phyloP scores from a whole-genome alignment of 2,113 vertebrate species.

The Pituophis catenifer region DNA sequence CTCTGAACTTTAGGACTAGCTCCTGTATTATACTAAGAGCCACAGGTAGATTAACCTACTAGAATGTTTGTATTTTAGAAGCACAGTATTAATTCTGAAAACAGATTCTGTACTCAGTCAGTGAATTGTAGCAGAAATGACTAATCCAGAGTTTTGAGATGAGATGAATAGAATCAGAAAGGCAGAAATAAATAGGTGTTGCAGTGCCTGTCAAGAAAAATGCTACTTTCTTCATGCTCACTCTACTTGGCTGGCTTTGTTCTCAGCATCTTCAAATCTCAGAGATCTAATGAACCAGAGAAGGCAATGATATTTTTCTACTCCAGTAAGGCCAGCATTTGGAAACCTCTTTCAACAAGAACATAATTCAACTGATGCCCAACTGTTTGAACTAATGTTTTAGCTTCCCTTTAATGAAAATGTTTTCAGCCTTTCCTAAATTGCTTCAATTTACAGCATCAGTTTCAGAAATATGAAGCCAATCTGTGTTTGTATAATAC shows the following conservation, averaged over 20 bases:
- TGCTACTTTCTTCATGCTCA: background rate
- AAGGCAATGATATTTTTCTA: slow-evolving; percentile 33
- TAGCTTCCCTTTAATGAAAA: slow-evolving; percentile 52
- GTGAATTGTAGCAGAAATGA: background rate
- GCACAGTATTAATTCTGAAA: background rate
- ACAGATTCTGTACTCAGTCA: background rate
- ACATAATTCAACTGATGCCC: slow-evolving; percentile 52
- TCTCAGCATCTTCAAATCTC: slow-evolving; percentile 11
- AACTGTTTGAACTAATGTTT: slow-evolving; percentile 27
- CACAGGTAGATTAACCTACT: background rate
- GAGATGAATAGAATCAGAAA: background rate
- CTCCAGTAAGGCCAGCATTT: slow-evolving; percentile 27
- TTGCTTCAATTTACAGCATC: slow-evolving; percentile 33
- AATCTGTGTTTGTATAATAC: slow-evolving; percentile 40
- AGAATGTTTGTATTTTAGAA: background rate
- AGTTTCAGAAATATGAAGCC: slow-evolving; percentile 46
- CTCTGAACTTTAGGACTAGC: background rate
- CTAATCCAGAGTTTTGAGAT: background rate
- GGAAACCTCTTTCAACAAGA: slow-evolving; percentile 46
- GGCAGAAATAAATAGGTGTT: background rate
- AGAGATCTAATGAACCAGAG: slow-evolving; percentile 33
- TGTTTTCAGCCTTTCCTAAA: slow-evolving; percentile 51
- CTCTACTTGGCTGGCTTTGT: slow-evolving; percentile 20
- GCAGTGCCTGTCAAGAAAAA: background rate
- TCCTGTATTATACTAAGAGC: background rate